Evolutionary conservation across 1,140 invertebrate species (phyloP).

Genomic region (Pararge aegeria): DNA sequence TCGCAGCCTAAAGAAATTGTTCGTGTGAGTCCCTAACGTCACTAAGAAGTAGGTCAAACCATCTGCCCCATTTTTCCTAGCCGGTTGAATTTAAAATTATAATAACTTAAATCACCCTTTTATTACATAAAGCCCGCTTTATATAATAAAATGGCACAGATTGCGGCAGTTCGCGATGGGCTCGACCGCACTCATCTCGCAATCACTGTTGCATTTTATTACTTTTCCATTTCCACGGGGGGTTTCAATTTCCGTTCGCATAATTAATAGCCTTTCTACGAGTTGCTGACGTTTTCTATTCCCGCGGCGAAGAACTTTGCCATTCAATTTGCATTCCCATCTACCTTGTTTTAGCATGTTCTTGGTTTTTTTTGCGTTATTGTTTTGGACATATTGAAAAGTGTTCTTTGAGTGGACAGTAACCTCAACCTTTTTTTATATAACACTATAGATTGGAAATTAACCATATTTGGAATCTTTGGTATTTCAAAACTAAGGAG

Average conservation of each 20-base stretch:
- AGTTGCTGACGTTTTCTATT: slow-evolving; percentile 68
- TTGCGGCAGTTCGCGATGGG: slow-evolving; percentile 31
- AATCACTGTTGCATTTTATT: slow-evolving; percentile 77
- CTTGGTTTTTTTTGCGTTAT: slow-evolving; percentile 24
- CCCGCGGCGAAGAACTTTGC: slow-evolving; percentile 62
- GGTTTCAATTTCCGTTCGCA: slow-evolving; percentile 77
- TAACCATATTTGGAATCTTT: too few species aligned
- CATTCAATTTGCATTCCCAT: slow-evolving; percentile 67
- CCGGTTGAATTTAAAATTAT: slow-evolving; percentile 7
- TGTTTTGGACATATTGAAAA: not conserved
- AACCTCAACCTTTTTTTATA: too few species aligned
- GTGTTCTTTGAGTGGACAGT: not conserved
- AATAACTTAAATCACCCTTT: slow-evolving; percentile 14
- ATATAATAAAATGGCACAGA: slow-evolving; percentile 6
- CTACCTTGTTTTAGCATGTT: slow-evolving; percentile 49
- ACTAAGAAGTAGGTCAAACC: too few species aligned
- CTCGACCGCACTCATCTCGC: slow-evolving; percentile 60
- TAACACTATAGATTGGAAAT: too few species aligned
- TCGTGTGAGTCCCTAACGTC: too few species aligned
- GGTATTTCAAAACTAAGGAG: too few species aligned
- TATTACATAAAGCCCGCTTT: slow-evolving; percentile 15
- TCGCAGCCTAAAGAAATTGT: too few species aligned
- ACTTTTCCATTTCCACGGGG: slow-evolving; percentile 75
- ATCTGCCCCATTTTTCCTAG: too few species aligned
- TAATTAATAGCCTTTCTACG: slow-evolving; percentile 76